Base-by-base conservation (phyloP, 2,797 vertebrate species). In the Pantherophis alleghaniensis region DNA sequence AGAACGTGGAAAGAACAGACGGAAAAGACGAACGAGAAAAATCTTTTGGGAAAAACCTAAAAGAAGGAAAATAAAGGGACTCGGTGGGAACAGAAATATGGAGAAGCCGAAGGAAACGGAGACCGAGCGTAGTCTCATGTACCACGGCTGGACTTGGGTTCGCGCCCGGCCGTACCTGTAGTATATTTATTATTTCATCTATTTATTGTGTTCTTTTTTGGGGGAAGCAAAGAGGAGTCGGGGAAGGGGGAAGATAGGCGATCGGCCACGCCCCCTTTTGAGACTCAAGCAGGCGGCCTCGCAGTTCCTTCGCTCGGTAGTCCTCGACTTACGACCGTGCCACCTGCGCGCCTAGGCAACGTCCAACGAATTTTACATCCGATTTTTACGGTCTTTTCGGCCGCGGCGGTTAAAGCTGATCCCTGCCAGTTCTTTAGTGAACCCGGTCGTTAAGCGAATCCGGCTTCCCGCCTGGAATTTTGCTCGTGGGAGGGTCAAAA, bases 121-220 rank as follows among this genome's bases (percentile, higher is more conserved):
- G 5, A 47, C 9, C 28, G 1, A 7, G 47, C 6, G 1, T 51
- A 6, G 47, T 51, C 47, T 51, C 47, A 51, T 51, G 6, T 51
- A 7, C 47, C 47, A 51, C 6, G 12, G 24, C 57, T n/a, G 28
- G 12, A n/a, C 37, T 11, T 22, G n/a, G 32, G 16, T 55, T 11
- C 2, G 3, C 47, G 13, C 51, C 69, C 12, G 28, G 16, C 83
- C 13, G 3, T 55, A 18, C 55, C 83, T 42, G 28, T 60, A n/a
- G 51, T 91, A 28, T 93, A 93, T 93, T 93, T 93, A 93, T 93
- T 91, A 42, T 63, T 14, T 11, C 7, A 47, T 57, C 89, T 93
- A 93, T 93, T 93, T 93, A 93, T 93, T 93, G n/a, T 32, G 42
- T 53, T 59, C 42, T 13, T 66, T 66, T 74, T 56, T 10, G 51